A percentile compares a stretch with the other conserved stretches of the same genome.
These are phyloP conservation scores for Alligator sinensis DNA, from an alignment of 2,113 vertebrate genomes.

Conservation along the genomic window DNA sequence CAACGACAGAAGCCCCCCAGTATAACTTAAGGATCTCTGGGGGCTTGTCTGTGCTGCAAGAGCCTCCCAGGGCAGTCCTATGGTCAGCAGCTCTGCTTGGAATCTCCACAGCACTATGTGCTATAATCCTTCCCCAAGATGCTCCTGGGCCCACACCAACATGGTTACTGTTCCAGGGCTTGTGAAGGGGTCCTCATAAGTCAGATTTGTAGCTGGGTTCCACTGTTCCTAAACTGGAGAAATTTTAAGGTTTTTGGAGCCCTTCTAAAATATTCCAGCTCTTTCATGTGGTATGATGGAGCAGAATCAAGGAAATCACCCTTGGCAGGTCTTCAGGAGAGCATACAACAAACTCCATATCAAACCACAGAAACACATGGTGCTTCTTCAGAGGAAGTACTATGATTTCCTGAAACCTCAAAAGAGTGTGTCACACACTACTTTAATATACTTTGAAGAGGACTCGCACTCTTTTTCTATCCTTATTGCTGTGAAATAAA, in stretches of 20 bases:
- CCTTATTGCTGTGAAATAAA: background rate
- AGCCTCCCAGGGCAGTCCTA: too few species aligned
- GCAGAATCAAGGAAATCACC: too few species aligned
- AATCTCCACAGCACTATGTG: background rate
- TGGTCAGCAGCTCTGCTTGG: background rate
- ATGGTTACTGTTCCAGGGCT: background rate
- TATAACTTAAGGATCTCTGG: background rate
- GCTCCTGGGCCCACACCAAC: background rate
- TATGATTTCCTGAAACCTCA: background rate
- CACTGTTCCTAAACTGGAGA: background rate
- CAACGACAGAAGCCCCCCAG: background rate
- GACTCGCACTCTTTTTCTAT: background rate
- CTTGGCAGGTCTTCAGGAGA: too few species aligned
- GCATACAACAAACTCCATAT: too few species aligned
- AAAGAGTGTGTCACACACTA: background rate
- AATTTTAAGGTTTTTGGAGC: background rate
- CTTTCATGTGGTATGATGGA: background rate
- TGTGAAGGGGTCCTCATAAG: background rate
- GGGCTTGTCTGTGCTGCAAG: background rate
- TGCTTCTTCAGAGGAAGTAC: background rate
- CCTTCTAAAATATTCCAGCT: background rate
- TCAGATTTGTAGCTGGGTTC: background rate
- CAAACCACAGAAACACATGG: too few species aligned
- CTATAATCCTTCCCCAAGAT: background rate
- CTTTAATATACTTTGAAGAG: background rate